phyloP scores from a whole-genome alignment of 2,888 invertebrate species.

The Tetragnatha montana region DNA sequence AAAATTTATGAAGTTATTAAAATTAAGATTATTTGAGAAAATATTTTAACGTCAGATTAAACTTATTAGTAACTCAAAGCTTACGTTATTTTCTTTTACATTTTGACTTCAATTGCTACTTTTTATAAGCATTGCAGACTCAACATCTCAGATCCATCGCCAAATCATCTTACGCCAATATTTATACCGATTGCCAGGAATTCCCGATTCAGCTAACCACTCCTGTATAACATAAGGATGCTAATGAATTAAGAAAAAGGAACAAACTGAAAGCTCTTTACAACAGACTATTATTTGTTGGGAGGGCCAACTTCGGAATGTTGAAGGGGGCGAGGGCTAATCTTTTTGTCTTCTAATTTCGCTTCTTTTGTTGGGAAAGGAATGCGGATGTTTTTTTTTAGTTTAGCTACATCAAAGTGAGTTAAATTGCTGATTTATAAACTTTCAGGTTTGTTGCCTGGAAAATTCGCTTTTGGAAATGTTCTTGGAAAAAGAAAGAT shows the following conservation, averaged over 20 bases:
- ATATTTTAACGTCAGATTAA: no score
- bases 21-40: no score
- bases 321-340: background rate
- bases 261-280: constrained; percentile 16
- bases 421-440: background rate
- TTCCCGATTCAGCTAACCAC: constrained; percentile 7
- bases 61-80: no score
- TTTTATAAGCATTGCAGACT: no score
- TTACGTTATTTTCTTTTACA: no score
- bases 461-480: background rate
- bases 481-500: no score
- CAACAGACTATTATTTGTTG: constrained; percentile 19
- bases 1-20: no score
- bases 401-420: background rate
- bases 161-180: constrained; percentile 12
- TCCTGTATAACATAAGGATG: constrained; percentile 1
- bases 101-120: no score
- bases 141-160: background rate
- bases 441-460: background rate
- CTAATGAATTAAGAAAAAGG: constrained; percentile 44
- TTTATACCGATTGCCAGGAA: constrained; percentile 2
- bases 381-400: constrained; percentile 6
- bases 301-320: constrained; percentile 11
- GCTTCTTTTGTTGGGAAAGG: constrained; percentile 25
- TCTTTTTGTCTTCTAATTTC: constrained; percentile 35